Evolutionary conservation across 1,140 invertebrate species (phyloP).

Genomic region (Cotesia vestalis): DNA sequence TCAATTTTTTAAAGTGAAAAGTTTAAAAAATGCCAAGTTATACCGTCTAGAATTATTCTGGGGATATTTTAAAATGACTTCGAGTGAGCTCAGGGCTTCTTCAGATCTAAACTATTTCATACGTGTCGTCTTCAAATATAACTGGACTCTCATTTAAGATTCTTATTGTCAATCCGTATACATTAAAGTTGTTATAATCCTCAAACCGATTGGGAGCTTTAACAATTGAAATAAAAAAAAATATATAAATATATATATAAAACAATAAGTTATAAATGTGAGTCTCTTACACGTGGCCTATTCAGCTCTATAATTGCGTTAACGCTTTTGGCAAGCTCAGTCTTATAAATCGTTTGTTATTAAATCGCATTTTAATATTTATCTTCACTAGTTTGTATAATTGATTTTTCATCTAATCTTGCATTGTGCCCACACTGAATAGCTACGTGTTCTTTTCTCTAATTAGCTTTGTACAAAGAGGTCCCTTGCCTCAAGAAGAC

Average conservation of each 20-base stretch:
- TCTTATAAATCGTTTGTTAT: constrained; percentile 60
- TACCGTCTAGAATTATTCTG: constrained; percentile 22
- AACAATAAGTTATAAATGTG: constrained; percentile 26
- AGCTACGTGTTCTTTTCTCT: constrained; percentile 36
- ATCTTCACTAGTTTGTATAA: constrained; percentile 20
- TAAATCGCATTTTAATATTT: constrained; percentile 37
- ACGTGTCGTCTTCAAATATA: constrained; percentile 47
- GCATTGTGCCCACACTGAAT: constrained; percentile 52
- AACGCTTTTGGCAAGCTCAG: constrained; percentile 58
- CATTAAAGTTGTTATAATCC: constrained; percentile 34
- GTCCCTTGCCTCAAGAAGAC: constrained; percentile 41
- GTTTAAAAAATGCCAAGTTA: constrained; percentile 8
- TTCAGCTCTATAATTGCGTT: constrained; percentile 37
- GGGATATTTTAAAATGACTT: constrained; percentile 40
- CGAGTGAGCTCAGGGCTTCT: constrained; percentile 53
- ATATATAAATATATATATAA: constrained; percentile 21
- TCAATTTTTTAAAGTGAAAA: constrained; percentile 42
- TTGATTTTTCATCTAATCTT: constrained; percentile 40
- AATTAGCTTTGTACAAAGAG: constrained; percentile 46
- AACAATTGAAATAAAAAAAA: constrained; percentile 9
- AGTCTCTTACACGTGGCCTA: constrained; percentile 24
- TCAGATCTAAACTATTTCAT: constrained; percentile 54
- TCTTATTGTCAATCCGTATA: constrained; percentile 35
- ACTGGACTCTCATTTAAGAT: constrained; percentile 34
- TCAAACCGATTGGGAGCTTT: constrained; percentile 21